Percentiles rank a stretch among this genome's conserved stretches.
phyloP scores from a whole-genome alignment of 1,140 invertebrate species.

The Zaprionus vittiger region DNA sequence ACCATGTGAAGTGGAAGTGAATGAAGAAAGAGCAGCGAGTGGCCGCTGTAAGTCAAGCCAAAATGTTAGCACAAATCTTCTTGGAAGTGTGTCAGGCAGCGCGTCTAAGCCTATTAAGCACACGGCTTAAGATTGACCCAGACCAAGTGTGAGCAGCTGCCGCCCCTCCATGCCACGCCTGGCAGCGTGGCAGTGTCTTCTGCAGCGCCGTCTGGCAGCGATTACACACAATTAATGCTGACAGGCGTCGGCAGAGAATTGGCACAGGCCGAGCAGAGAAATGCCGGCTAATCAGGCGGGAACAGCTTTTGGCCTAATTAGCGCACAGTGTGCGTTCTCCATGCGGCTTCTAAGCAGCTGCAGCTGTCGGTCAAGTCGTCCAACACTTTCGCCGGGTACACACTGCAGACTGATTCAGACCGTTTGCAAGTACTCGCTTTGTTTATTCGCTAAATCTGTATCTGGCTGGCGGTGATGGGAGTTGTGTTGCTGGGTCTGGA shows the following conservation, averaged over 20 bases:
- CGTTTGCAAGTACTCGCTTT: constrained; percentile 40
- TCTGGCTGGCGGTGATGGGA: not conserved
- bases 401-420: not conserved
- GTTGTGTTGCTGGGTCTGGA: constrained; percentile 8
- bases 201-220: constrained; percentile 22
- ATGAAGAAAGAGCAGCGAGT: constrained; percentile 38
- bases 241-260: constrained; percentile 60
- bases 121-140: constrained; percentile 69
- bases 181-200: not conserved
- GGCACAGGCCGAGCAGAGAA: constrained; percentile 49
- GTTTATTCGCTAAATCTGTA: constrained; percentile 53
- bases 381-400: constrained; percentile 33
- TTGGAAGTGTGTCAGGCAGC: constrained; percentile 47
- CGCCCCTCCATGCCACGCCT: constrained; percentile 18
- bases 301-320: constrained; percentile 53
- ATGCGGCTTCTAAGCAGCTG: constrained; percentile 25
- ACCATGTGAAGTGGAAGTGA: constrained; percentile 49
- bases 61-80: constrained; percentile 44
- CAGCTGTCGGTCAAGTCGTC: not conserved
- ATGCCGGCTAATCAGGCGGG: constrained; percentile 29
- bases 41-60: constrained; percentile 30
- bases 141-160: constrained; percentile 19
- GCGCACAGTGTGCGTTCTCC: constrained; percentile 30
- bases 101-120: constrained; percentile 51
- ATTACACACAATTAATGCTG: constrained; percentile 72